Evolutionary conservation across 1,140 invertebrate genomes (phyloP).

Genomic region (Plodia interpunctella): DNA sequence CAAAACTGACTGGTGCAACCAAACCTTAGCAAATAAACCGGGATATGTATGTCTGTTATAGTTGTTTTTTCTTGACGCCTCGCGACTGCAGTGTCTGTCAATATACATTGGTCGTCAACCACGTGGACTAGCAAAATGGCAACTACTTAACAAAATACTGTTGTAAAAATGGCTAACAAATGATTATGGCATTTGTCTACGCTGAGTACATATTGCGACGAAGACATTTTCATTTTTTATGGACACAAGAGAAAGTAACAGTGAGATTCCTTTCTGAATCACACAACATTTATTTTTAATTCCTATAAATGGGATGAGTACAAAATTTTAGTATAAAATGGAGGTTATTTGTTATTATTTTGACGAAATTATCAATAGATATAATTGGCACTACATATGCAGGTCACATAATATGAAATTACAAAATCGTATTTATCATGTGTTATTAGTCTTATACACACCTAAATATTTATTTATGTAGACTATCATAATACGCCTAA

Average conservation of each 20-base stretch:
- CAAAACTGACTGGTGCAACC: too few species aligned
- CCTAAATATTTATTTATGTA: slow-evolving; percentile 10
- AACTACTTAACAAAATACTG: too few species aligned
- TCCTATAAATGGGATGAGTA: slow-evolving; percentile 24
- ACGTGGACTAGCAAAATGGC: too few species aligned
- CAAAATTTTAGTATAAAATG: slow-evolving; percentile 45
- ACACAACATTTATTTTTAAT: slow-evolving; percentile 14
- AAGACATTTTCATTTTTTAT: slow-evolving; percentile 7
- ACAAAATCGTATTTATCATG: slow-evolving; percentile 40
- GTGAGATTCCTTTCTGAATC: slow-evolving; percentile 26
- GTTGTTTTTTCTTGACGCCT: too few species aligned
- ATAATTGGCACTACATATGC: slow-evolving; percentile 65
- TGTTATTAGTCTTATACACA: slow-evolving; percentile 6
- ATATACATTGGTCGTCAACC: too few species aligned
- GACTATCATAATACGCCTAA: slow-evolving; percentile 6
- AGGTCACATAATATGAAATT: slow-evolving; percentile 61
- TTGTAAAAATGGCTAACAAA: too few species aligned
- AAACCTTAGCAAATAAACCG: too few species aligned
- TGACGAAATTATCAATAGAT: slow-evolving; percentile 40
- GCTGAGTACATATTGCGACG: neutral
- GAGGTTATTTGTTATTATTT: slow-evolving; percentile 45
- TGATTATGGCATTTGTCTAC: too few species aligned
- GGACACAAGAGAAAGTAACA: slow-evolving; percentile 23
- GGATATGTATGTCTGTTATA: too few species aligned
- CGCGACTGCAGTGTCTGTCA: too few species aligned